Percentiles rank a stretch among this genome's conserved stretches.
These are phyloP conservation scores for Augiades crinisus DNA, from an alignment of 2,888 invertebrate species.

Conservation along the genomic window DNA sequence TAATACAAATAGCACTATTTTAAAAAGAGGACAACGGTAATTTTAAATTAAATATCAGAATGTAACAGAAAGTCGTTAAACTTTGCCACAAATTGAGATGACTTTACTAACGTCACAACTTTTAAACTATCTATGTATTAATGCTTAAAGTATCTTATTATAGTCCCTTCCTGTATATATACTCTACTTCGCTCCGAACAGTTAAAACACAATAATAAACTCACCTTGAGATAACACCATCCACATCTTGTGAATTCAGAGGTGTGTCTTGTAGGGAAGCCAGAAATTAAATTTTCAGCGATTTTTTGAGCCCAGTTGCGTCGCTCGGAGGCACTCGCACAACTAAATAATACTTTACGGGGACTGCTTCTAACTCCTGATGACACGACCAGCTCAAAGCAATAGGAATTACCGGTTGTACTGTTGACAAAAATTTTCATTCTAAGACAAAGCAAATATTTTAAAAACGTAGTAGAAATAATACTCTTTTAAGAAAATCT, in stretches of 20 bases:
- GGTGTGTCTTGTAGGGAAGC: constrained; percentile 83
- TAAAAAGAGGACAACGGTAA: too few species aligned
- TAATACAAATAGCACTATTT: too few species aligned
- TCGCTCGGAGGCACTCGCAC: constrained; percentile 76
- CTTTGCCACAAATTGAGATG: too few species aligned
- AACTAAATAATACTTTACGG: constrained; percentile 80
- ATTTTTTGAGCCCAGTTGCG: constrained; percentile 90
- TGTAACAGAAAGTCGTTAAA: too few species aligned
- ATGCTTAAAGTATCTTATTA: neutral
- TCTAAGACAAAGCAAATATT: neutral
- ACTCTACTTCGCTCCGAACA: too few species aligned
- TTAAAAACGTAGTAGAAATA: too few species aligned
- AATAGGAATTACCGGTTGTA: constrained; percentile 81
- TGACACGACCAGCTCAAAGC: constrained; percentile 83
- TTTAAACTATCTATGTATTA: too few species aligned
- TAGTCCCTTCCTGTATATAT: too few species aligned
- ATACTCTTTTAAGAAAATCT: too few species aligned
- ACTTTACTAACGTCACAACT: too few species aligned
- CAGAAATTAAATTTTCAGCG: constrained; percentile 85
- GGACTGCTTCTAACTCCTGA: constrained; percentile 55
- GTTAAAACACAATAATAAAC: neutral
- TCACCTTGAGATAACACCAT: constrained; percentile 90
- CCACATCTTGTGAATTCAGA: constrained; percentile 88
- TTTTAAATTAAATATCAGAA: too few species aligned
- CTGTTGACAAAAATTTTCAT: constrained; percentile 40